Conservation (phyloP, 2,888 invertebrate genomes). For the Microplitis deprimator region DNA sequence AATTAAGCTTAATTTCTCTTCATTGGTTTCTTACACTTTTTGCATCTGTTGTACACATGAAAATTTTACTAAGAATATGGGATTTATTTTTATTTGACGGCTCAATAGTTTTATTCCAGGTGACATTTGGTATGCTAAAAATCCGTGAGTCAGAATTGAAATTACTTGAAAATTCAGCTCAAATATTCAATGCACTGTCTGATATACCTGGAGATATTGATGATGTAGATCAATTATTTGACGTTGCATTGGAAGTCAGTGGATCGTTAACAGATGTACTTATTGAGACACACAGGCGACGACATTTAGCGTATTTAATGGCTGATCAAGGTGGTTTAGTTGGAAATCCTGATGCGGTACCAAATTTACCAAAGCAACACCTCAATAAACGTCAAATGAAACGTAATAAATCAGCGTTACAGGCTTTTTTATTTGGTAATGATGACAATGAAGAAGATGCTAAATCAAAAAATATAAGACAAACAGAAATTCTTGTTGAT, state of each 20-base stretch:
- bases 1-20: slow-evolving; percentile 93
- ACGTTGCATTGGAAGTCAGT: slow-evolving; percentile 83
- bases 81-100: slow-evolving; percentile 98
- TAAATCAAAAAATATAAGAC: slow-evolving; percentile 96
- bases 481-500: slow-evolving; percentile 99
- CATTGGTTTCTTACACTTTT: slow-evolving; percentile 99
- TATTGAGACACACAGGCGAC: slow-evolving; percentile 89
- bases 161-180: slow-evolving; percentile 93
- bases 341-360: slow-evolving; percentile 89
- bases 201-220: slow-evolving; percentile 96
- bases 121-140: slow-evolving; percentile 94
- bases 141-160: slow-evolving; percentile 86
- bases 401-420: slow-evolving; percentile 91
- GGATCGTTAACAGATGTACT: slow-evolving; percentile 87
- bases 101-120: slow-evolving; percentile 93
- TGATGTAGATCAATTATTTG: slow-evolving; percentile 89
- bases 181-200: slow-evolving; percentile 97
- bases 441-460: slow-evolving; percentile 85
- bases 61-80: slow-evolving; percentile 94
- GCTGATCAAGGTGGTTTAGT: slow-evolving; percentile 95
- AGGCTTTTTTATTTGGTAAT: slow-evolving; percentile 88
- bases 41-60: slow-evolving; percentile 97
- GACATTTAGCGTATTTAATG: slow-evolving; percentile 96
- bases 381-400: slow-evolving; percentile 90
- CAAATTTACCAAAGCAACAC: slow-evolving; percentile 95